These are phyloP conservation scores for Smutsia gigantea DNA, from an alignment of 2,797 vertebrate genomes.

Conservation along the genomic window DNA sequence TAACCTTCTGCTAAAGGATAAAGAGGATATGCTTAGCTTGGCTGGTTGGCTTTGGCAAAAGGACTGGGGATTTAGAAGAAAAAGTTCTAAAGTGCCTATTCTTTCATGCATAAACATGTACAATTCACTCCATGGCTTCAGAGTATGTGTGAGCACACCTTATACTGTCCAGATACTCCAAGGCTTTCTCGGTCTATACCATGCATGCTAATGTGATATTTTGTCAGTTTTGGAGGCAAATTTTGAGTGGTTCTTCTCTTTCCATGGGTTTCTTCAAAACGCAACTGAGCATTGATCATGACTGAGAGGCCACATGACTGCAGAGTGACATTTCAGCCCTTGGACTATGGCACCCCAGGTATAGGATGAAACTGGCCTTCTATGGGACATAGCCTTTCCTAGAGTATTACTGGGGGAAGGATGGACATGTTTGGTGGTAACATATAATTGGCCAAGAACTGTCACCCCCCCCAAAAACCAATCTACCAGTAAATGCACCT, in stretches of 20 bases:
- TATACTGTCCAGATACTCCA: neutral
- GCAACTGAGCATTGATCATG: neutral
- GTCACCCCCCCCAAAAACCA: neutral
- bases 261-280: neutral
- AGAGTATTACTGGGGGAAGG: neutral
- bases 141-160: neutral
- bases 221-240: neutral
- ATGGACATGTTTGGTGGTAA: neutral
- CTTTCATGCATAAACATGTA: neutral
- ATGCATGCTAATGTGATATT: neutral
- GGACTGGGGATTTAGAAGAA: neutral
- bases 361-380: neutral
- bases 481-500: neutral
- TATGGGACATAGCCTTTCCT: neutral
- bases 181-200: neutral
- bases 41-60: neutral
- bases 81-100: neutral
- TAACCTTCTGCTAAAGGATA: neutral
- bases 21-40: neutral
- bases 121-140: neutral
- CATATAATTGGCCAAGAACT: neutral
- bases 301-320: neutral
- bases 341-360: neutral
- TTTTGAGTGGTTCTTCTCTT: neutral
- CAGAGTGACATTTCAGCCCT: neutral